phyloP scores from a whole-genome alignment of 2,113 vertebrate species.

The Callopanchax toddi region DNA sequence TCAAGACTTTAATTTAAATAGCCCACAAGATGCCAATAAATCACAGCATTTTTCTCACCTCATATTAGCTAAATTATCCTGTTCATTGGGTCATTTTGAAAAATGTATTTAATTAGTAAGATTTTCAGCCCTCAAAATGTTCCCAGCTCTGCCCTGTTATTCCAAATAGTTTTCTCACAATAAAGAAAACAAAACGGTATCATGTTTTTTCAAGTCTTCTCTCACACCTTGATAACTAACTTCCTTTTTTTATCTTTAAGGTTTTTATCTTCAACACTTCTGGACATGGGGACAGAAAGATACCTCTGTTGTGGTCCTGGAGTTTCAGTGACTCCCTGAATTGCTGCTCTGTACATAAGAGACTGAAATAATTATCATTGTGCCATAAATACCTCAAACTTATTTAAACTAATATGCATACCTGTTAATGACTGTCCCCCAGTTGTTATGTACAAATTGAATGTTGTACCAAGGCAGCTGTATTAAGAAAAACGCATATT shows the following conservation, averaged over 20 bases:
- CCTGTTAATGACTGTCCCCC: conserved; percentile 58
- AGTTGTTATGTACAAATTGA: conserved; percentile 54
- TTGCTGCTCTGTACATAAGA: conserved; percentile 78
- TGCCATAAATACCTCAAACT: conserved; percentile 71
- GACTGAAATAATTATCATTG: conserved; percentile 44
- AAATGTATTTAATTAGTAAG: no score
- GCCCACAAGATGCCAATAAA: not conserved
- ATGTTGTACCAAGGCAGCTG: conserved; percentile 69
- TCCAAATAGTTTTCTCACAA: no score
- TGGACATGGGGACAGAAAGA: conserved; percentile 22
- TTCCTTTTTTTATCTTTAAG: conserved; percentile 17
- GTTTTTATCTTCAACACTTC: conserved; percentile 18
- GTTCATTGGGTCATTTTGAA: no score
- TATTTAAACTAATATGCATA: conserved; percentile 63
- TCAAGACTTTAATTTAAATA: no score
- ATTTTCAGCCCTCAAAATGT: no score
- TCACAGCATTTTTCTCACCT: no score
- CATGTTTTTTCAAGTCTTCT: no score
- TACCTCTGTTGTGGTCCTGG: conserved; percentile 41
- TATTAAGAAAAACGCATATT: conserved; percentile 7
- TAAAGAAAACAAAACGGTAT: no score
- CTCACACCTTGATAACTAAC: not conserved
- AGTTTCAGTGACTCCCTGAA: conserved; percentile 63
- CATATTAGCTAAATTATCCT: no score
- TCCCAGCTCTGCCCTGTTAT: no score